Conservation (phyloP, 1,140 invertebrate species). For the Trichogramma pretiosum region DNA sequence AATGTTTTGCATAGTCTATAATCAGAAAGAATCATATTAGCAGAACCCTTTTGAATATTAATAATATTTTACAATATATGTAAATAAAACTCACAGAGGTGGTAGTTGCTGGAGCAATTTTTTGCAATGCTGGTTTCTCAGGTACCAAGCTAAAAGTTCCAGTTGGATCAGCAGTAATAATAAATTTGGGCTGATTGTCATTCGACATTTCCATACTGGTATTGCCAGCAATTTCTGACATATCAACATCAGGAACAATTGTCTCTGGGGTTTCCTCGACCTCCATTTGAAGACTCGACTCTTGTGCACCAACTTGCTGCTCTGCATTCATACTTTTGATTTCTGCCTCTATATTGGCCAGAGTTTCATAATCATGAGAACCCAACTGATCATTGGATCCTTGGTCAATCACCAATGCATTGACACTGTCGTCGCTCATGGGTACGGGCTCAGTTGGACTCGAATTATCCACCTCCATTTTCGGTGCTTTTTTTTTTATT, state of each 20-base stretch:
- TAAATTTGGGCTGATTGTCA: constrained; percentile 33
- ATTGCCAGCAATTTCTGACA: constrained; percentile 38
- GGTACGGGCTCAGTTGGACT: no score
- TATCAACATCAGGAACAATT: constrained; percentile 36
- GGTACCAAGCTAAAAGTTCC: constrained; percentile 39
- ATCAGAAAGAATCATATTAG: constrained; percentile 8
- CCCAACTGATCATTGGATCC: constrained; percentile 38
- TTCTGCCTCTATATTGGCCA: constrained; percentile 42
- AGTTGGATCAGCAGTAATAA: constrained; percentile 34
- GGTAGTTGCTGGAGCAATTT: constrained; percentile 27
- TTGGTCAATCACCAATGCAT: no score
- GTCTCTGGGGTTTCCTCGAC: constrained; percentile 29
- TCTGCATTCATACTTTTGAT: constrained; percentile 42
- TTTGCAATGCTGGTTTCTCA: constrained; percentile 40
- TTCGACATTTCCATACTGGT: constrained; percentile 25
- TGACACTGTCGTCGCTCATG: no score
- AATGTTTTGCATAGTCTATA: constrained; percentile 33
- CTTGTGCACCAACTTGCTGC: constrained; percentile 39
- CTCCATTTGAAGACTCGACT: constrained; percentile 26
- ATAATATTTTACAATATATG: constrained; percentile 10
- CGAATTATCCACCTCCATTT: no score
- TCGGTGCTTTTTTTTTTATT: no score
- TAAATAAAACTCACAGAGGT: constrained; percentile 28
- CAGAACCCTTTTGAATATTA: constrained; percentile 2
- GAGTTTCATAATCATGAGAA: constrained; percentile 37